These are phyloP conservation scores for Scelioninae gen. 1 DNA, from an alignment of 2,888 invertebrate species.

Conservation along the genomic window DNA sequence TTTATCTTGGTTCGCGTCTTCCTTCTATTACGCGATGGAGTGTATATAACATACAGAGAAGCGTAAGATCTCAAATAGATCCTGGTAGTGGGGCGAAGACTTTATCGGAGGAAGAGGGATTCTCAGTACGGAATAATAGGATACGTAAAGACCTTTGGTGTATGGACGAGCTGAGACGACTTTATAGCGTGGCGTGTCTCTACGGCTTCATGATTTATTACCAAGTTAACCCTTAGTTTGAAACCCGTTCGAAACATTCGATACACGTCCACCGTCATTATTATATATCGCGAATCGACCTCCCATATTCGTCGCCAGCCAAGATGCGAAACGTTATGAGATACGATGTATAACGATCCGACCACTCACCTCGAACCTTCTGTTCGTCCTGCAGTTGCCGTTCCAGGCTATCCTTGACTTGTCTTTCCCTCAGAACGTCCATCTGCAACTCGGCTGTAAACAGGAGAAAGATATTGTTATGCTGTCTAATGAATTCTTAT, in stretches of 20 bases:
- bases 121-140: constrained; percentile 80
- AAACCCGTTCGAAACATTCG: constrained; percentile 75
- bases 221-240: constrained; percentile 80
- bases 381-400: constrained; percentile 97
- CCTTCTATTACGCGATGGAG: constrained; percentile 73
- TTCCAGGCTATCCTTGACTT: constrained; percentile 96
- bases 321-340: constrained; percentile 63
- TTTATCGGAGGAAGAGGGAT: constrained; percentile 68
- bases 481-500: constrained; percentile 30
- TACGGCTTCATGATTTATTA: constrained; percentile 83
- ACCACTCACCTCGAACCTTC: constrained; percentile 95
- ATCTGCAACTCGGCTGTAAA: constrained; percentile 96
- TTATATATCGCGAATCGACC: constrained; percentile 75
- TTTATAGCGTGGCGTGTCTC: constrained; percentile 80
- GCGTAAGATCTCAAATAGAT: constrained; percentile 58
- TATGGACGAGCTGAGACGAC: constrained; percentile 72
- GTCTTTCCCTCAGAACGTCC: constrained; percentile 96
- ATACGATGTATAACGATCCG: constrained; percentile 60
- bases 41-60: constrained; percentile 60
- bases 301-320: constrained; percentile 68
- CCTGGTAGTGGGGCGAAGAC: constrained; percentile 58
- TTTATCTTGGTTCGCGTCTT: constrained; percentile 75
- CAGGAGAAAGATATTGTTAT: constrained; percentile 47
- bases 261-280: constrained; percentile 73
- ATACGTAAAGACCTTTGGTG: constrained; percentile 76